phyloP scores from a whole-genome alignment of 2,888 invertebrate genomes.

The Cataglyphis livida region DNA sequence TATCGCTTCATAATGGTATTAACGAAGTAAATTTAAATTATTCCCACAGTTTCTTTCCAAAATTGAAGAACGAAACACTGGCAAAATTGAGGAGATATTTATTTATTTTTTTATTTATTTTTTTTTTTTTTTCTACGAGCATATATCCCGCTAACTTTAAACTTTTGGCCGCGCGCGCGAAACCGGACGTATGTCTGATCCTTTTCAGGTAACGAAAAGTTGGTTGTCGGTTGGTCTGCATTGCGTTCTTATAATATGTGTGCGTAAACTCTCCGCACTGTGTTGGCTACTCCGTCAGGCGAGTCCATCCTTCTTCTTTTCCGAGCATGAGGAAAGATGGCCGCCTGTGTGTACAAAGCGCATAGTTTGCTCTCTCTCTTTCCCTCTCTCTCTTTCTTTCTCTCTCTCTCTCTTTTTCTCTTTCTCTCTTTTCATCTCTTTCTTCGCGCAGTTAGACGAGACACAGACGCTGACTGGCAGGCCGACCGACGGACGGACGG shows the following conservation, averaged over 20 bases:
- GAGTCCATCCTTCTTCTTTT: slow-evolving; percentile 43
- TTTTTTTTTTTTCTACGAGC: neutral
- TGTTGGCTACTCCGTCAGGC: slow-evolving; percentile 17
- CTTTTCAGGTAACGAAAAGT: slow-evolving; percentile 14
- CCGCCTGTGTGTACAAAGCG: slow-evolving; percentile 14
- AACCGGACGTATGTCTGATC: slow-evolving; percentile 14
- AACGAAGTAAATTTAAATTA: neutral
- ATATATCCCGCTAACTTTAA: neutral
- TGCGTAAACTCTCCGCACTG: slow-evolving; percentile 6
- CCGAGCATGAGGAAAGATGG: slow-evolving; percentile 46
- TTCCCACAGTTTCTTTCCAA: neutral
- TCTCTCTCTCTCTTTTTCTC: neutral
- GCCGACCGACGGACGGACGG: neutral
- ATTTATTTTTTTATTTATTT: too few species aligned
- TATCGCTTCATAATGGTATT: neutral
- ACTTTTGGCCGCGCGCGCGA: neutral
- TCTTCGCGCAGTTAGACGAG: slow-evolving; percentile 42
- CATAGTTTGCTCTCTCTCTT: neutral
- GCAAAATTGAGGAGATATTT: neutral
- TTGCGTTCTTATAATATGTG: neutral
- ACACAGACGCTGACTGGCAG: slow-evolving; percentile 38
- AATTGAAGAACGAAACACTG: neutral
- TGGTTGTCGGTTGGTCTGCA: neutral
- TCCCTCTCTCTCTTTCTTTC: neutral
- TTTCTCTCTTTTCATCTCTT: neutral